Evolutionary conservation across 2,888 invertebrate genomes (phyloP).

Genomic region (Adelognathus sp.): DNA sequence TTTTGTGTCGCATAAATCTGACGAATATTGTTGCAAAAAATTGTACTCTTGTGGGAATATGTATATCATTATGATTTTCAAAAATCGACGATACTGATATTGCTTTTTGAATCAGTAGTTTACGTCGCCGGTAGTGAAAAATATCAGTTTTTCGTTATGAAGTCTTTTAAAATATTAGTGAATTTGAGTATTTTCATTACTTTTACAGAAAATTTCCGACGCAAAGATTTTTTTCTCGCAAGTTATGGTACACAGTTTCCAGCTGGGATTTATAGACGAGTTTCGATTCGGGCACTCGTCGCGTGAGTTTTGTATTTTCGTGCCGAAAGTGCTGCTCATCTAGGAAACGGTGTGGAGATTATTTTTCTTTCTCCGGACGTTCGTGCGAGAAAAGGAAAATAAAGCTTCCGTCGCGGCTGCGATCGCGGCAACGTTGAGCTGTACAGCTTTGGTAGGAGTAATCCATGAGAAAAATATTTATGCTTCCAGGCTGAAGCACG

Average conservation of each 20-base stretch:
- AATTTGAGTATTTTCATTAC: too few species aligned
- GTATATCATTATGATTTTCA: too few species aligned
- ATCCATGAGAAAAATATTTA: conserved; percentile 47
- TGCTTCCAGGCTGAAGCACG: conserved; percentile 88
- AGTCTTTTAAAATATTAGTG: too few species aligned
- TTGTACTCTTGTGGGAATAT: too few species aligned
- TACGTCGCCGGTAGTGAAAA: too few species aligned
- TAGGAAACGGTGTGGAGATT: conserved; percentile 11
- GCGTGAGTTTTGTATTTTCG: conserved; percentile 41
- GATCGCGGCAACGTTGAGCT: background rate
- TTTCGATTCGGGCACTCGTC: background rate
- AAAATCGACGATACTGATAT: too few species aligned
- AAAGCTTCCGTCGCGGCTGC: conserved; percentile 41
- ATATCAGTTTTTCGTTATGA: too few species aligned
- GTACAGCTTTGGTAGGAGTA: conserved; percentile 8
- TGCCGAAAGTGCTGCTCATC: conserved; percentile 44
- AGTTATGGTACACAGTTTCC: conserved; percentile 5
- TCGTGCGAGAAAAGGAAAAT: conserved; percentile 55
- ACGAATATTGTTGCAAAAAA: background rate
- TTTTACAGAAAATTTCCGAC: background rate
- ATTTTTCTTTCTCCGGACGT: conserved; percentile 53
- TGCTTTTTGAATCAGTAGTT: too few species aligned
- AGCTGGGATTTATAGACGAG: conserved; percentile 23
- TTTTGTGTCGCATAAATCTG: background rate
- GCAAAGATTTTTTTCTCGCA: background rate